phyloP scores from a whole-genome alignment of 1,140 invertebrate species.

The Batillaria attramentaria region DNA sequence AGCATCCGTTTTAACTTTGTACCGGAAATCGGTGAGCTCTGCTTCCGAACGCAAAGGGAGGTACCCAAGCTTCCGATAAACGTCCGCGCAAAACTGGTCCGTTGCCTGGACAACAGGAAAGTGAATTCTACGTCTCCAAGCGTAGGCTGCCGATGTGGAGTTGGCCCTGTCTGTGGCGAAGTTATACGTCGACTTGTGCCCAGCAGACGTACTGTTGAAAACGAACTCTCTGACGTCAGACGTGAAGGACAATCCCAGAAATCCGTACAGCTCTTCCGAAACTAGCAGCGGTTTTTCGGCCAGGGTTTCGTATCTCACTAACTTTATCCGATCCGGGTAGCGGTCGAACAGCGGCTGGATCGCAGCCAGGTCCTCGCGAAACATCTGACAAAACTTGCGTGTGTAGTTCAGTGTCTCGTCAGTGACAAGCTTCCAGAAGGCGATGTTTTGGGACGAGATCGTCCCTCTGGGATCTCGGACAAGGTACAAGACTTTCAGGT shows the following conservation, averaged over 20 bases:
- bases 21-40: not conserved
- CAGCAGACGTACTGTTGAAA: conserved; percentile 33
- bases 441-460: not conserved
- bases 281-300: conserved; percentile 31
- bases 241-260: conserved; percentile 23
- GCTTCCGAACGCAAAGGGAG: not conserved
- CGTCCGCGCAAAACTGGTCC: not conserved
- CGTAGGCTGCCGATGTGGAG: not conserved
- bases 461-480: conserved; percentile 10
- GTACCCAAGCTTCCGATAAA: not conserved
- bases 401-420: conserved; percentile 15
- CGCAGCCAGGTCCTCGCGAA: conserved; percentile 32
- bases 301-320: conserved; percentile 40
- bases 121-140: not conserved
- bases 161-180: not conserved
- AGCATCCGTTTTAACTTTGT: not conserved
- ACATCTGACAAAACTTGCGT: conserved; percentile 32
- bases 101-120: not conserved
- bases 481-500: conserved; percentile 17
- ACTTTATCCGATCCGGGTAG: conserved; percentile 21
- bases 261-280: conserved; percentile 34
- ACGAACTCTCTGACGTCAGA: conserved; percentile 13
- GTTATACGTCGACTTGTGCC: not conserved
- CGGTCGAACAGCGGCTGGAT: conserved; percentile 2
- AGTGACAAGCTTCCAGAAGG: conserved; percentile 3